A percentile compares a stretch with the other conserved stretches of the same genome.
These are phyloP conservation scores for Dolomedes plantarius DNA, from an alignment of 2,888 invertebrate genomes.

Conservation along the genomic window DNA sequence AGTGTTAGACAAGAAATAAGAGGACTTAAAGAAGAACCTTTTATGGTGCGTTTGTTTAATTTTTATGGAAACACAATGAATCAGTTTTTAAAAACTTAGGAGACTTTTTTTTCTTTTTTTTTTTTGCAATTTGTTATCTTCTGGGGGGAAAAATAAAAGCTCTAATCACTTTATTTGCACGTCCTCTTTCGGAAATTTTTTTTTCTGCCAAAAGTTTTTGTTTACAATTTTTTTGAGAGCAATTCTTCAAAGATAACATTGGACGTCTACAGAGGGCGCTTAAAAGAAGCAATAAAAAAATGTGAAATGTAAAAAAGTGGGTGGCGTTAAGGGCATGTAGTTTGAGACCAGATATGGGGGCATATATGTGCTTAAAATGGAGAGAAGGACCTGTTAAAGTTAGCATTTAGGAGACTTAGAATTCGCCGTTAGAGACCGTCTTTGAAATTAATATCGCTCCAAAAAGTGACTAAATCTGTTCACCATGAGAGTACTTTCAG, in stretches of 20 bases:
- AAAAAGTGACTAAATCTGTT: too few relatives aligned
- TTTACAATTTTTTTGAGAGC: conserved; percentile 21
- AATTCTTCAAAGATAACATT: conserved; percentile 37
- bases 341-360: too few relatives aligned
- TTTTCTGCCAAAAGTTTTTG: conserved; percentile 45
- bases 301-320: conserved; percentile 2
- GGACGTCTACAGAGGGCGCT: conserved; percentile 15
- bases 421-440: too few relatives aligned
- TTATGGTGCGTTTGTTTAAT: conserved; percentile 58
- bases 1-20: conserved; percentile 64
- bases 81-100: conserved; percentile 58
- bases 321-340: not conserved
- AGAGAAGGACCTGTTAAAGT: too few relatives aligned
- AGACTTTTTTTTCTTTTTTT: too few relatives aligned
- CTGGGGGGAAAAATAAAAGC: conserved; percentile 20
- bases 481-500: too few relatives aligned
- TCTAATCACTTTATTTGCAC: conserved; percentile 57
- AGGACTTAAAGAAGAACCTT: conserved; percentile 20
- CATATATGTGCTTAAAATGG: too few relatives aligned
- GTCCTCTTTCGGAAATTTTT: conserved; percentile 23
- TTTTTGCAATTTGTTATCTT: conserved; percentile 28
- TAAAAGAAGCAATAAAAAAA: conserved; percentile 16
- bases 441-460: too few relatives aligned
- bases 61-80: conserved; percentile 67
- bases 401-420: too few relatives aligned